Evolutionary conservation across 2,797 vertebrate genomes (phyloP), one percentile per base, ranked within the genome.

Genomic region (Glyptemys insculpta): DNA sequence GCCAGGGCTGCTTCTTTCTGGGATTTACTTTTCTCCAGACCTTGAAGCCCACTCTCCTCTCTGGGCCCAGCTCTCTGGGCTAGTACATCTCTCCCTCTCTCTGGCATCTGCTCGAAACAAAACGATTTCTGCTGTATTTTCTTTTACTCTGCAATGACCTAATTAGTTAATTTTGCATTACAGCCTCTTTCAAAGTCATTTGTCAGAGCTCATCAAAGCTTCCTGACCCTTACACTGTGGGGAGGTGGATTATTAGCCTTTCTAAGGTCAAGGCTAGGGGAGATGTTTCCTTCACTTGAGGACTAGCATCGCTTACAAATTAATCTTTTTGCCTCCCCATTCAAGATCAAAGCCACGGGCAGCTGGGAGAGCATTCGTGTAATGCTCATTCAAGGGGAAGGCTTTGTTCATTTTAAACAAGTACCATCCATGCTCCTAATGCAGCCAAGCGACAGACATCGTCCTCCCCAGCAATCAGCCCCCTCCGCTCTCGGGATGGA

Each of bases 81-180:
- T 50, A 93, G 57, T 37, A 14, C 87, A 92, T 78, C 72, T 90
- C n/a, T 93, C 41, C 44, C n/a, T 85, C 82, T 59, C 78, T 56
- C 83, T 86, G 81, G 80, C 90, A 92, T 85, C 57, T 86, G 37
- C 88, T 94, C 41, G 83, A 87, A 62, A 11, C 86, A 81, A 74
- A 81, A n/a, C 54, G 1, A 53, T 91, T 97, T 85, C 49, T 59
- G 18, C 65, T 95, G 96, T 59, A 29, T 87, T 94, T 91, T 93
- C 57, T 57, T 88, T 72, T 91, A 79, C 84, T 96, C 23, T 91
- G 82, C 81, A 92, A 47, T 4, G 6, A 94, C 89, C 96, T 93
- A 95, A 95, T 96, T 97, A 92, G 62, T 93, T 96, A 95, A 97
- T 95, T 94, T 96, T 82, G 85, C 56, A 1, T 79, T 93, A 91